These are phyloP conservation scores for Dipodomys stephensi DNA, from an alignment of 2,113 vertebrate species.

Conservation along the genomic window DNA sequence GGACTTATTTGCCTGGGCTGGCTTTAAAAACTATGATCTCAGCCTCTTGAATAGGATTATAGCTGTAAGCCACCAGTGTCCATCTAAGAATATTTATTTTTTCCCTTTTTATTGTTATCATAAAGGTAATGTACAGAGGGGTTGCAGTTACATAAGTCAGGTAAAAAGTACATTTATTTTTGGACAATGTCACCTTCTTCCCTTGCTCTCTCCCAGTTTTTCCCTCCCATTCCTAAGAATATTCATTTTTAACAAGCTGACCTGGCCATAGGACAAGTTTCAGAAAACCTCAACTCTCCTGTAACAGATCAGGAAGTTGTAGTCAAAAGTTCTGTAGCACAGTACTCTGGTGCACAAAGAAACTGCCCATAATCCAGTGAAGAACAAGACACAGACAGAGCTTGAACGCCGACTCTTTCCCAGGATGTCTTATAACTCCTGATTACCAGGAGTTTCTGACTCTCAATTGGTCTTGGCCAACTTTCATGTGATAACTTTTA, in stretches of 20 bases:
- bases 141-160: too few species aligned
- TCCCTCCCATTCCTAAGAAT: too few species aligned
- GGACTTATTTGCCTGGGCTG: too few species aligned
- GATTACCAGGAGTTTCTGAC: not conserved
- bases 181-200: too few species aligned
- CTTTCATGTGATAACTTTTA: not conserved
- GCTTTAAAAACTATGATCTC: too few species aligned
- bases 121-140: too few species aligned
- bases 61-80: too few species aligned
- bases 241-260: not conserved
- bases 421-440: not conserved
- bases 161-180: too few species aligned
- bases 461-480: not conserved
- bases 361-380: not conserved
- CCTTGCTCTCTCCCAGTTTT: too few species aligned
- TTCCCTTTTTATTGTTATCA: too few species aligned
- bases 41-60: too few species aligned
- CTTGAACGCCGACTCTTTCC: conserved; percentile 21
- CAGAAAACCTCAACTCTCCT: not conserved
- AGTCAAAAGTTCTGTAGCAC: not conserved
- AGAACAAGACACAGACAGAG: not conserved
- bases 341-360: not conserved
- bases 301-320: not conserved
- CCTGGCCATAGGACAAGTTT: conserved; percentile 12
- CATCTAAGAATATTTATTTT: too few species aligned